Percentiles rank a stretch among this genome's conserved stretches.
These are phyloP conservation scores for Electrona antarctica DNA, from an alignment of 2,113 vertebrate genomes.

Conservation along the genomic window DNA sequence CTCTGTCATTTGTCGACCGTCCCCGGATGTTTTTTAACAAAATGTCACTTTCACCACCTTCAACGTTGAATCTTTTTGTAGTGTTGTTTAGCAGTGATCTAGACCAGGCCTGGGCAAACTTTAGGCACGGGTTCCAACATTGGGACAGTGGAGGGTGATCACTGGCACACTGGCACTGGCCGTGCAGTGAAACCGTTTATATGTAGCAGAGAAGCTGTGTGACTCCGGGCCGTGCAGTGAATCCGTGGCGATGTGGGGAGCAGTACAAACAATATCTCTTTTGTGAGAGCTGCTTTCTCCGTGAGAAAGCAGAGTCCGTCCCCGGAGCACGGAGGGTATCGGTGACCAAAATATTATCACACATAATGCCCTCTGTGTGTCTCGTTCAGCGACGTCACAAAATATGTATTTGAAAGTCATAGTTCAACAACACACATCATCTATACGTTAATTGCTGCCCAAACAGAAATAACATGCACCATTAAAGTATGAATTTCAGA, in stretches of 20 bases:
- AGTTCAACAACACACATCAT: background rate
- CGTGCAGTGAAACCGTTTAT: background rate
- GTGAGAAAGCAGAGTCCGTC: constrained; percentile 65
- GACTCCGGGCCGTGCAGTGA: constrained; percentile 10
- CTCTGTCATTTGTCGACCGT: no score
- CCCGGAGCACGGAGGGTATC: constrained; percentile 47
- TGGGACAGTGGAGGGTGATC: no score
- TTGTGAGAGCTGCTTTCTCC: constrained; percentile 64
- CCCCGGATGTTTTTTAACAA: no score
- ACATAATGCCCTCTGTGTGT: constrained; percentile 35
- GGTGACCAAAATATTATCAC: constrained; percentile 37
- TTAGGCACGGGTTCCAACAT: no score
- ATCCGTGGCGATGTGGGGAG: constrained; percentile 31
- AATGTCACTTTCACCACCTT: no score
- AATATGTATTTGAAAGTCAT: background rate
- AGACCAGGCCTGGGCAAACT: no score
- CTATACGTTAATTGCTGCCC: background rate
- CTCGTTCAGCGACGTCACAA: constrained; percentile 5
- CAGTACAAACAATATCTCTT: constrained; percentile 53
- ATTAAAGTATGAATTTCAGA: no score
- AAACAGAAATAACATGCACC: background rate
- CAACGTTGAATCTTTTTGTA: no score
- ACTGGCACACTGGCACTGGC: no score
- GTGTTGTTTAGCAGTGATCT: no score
- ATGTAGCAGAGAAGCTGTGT: background rate